Base-by-base conservation (phyloP, 2,797 vertebrate genomes). In the Sardinella longiceps region DNA sequence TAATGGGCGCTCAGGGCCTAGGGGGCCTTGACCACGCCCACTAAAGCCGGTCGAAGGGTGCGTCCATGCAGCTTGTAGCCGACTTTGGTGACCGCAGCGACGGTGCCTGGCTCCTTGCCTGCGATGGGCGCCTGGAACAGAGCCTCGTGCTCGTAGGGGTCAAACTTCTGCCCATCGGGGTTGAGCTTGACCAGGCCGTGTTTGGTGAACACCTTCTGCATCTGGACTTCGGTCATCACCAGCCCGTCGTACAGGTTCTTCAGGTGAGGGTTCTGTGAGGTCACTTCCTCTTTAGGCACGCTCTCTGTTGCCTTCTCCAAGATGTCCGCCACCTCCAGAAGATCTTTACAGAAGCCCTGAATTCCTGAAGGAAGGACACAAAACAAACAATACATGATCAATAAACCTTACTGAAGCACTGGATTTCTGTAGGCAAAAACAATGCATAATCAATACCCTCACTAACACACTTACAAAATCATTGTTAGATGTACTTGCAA, bases 141-240 rank as follows among this genome's bases (percentile, higher is more conserved):
- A 0, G 98, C 98, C 82, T 99, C 98, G 0, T 99, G 98, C 91
- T 99, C 98, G 0, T 99, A 99, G 0, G 98, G 98, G 89, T 99
- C 95, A 0, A 99, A 99, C 94, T 96, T 98, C 91, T 96, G 96
- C 56, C 97, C 97, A 0, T 95, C 88, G 0, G 98, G 98, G 91
- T 98, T 93, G 83, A 99, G 95, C 94, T 94, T 96, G 56, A 96
- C 91, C 86, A 99, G 91, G 84, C 97, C 97, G 0, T 99, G 97
- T 91, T 99, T 99, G 12, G 94, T 95, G 89, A 99, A 98, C 56
- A 99, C 97, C 91, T 99, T 99, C 86, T 98, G 98, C 85, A 99
- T 96, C 93, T 99, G 97, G 23, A 93, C 91, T 89, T 98, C 96
- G 0, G 98, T 99, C 97, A 99, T 97, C 82, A 97, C 93, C 3